These are phyloP conservation scores for Tetramorium simillimum DNA, from an alignment of 1,140 invertebrate genomes.

Conservation along the genomic window DNA sequence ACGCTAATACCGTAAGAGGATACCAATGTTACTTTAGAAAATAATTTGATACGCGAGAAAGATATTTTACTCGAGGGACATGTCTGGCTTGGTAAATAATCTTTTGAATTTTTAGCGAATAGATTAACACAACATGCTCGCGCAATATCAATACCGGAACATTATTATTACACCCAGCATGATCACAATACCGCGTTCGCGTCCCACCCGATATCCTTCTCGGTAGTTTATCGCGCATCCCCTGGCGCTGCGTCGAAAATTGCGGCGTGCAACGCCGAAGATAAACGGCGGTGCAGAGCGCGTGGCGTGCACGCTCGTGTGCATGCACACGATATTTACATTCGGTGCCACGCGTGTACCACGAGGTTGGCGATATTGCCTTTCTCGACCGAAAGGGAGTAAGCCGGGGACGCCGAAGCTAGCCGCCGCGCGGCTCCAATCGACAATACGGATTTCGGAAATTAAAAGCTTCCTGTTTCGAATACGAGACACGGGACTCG, in stretches of 20 bases:
- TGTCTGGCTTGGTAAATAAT: not conserved
- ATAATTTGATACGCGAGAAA: not conserved
- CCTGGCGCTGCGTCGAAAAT: conserved; percentile 51
- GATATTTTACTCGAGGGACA: not conserved
- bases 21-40: not conserved
- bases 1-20: too few species aligned
- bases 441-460: conserved; percentile 60
- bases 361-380: conserved; percentile 57
- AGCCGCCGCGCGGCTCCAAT: not conserved
- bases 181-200: conserved; percentile 19
- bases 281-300: conserved; percentile 31
- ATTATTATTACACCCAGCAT: conserved; percentile 34
- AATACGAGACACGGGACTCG: not conserved
- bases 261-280: conserved; percentile 39
- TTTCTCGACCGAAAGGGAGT: conserved; percentile 2
- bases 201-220: conserved; percentile 47
- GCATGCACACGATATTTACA: conserved; percentile 58
- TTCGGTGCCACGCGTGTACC: conserved; percentile 43
- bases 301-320: conserved; percentile 15
- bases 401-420: not conserved
- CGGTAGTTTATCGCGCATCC: conserved; percentile 53
- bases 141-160: conserved; percentile 10
- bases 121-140: not conserved
- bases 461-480: conserved; percentile 65
- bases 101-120: not conserved